A percentile compares a stretch with the other conserved stretches of the same genome.
Conservation (phyloP, 2,113 vertebrate species). For the Globicephala melas region DNA sequence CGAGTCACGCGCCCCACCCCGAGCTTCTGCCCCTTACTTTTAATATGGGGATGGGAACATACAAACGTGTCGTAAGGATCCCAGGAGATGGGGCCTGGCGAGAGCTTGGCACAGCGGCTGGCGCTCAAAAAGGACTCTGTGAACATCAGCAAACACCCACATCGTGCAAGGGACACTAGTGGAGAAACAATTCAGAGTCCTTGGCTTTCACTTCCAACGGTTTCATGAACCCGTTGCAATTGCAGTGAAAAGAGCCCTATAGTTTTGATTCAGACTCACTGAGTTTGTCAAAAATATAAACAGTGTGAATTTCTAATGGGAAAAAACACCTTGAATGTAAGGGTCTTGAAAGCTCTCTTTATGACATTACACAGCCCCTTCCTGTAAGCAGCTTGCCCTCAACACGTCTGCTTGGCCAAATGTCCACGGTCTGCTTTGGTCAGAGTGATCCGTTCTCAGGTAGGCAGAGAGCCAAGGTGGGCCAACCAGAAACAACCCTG, state of each 20-base stretch:
- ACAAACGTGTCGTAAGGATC: background rate
- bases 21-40: too few relatives aligned
- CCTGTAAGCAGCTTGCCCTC: rapidly evolving
- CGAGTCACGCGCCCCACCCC: background rate
- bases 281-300: background rate
- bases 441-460: background rate
- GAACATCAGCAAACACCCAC: background rate
- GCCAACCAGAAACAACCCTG: background rate
- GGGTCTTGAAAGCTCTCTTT: background rate
- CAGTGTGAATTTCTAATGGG: background rate
- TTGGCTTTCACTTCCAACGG: background rate
- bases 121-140: background rate
- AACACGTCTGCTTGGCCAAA: background rate
- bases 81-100: background rate
- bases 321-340: background rate
- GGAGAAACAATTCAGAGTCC: background rate
- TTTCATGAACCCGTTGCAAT: background rate
- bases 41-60: background rate
- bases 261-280: background rate
- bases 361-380: rapidly evolving
- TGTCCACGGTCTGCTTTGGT: background rate
- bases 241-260: too few relatives aligned
- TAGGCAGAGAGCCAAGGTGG: background rate
- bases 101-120: background rate
- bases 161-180: rapidly evolving